These are phyloP conservation scores for Crotalus helleri DNA, from an alignment of 2,113 vertebrate species.

Conservation along the genomic window DNA sequence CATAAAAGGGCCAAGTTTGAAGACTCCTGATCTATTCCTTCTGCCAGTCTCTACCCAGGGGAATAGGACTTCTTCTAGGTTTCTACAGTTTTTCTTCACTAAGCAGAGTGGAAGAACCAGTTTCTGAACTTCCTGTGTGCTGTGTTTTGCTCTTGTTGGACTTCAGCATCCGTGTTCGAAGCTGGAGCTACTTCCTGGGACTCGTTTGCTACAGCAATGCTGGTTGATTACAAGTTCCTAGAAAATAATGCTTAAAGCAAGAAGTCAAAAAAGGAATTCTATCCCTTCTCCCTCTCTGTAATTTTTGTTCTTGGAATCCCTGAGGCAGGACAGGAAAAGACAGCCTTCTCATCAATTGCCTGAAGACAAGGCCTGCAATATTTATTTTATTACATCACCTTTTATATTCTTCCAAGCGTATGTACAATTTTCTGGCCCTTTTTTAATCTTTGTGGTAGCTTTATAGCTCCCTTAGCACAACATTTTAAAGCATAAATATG, in stretches of 20 bases:
- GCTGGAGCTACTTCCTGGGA: neutral
- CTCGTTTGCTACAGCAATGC: neutral
- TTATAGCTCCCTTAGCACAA: neutral
- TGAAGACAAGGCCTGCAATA: neutral
- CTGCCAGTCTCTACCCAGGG: neutral
- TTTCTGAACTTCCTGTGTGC: neutral
- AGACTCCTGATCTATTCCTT: neutral
- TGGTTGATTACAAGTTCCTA: neutral
- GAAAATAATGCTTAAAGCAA: neutral
- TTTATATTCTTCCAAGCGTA: neutral
- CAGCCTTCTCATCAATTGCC: neutral
- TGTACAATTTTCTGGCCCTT: neutral
- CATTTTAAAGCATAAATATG: neutral
- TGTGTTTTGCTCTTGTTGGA: neutral
- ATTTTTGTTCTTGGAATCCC: neutral
- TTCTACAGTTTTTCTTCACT: neutral
- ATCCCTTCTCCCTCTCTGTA: neutral
- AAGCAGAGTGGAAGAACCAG: constrained; percentile 19
- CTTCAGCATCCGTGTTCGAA: neutral
- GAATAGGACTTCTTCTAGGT: neutral
- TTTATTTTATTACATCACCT: neutral
- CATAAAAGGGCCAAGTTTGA: too few relatives aligned
- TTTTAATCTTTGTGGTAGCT: neutral
- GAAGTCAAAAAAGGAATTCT: neutral
- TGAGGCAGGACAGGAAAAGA: neutral